These are phyloP conservation scores for Ceyx margarethae DNA, from an alignment of 2,113 vertebrate species.

Conservation along the genomic window DNA sequence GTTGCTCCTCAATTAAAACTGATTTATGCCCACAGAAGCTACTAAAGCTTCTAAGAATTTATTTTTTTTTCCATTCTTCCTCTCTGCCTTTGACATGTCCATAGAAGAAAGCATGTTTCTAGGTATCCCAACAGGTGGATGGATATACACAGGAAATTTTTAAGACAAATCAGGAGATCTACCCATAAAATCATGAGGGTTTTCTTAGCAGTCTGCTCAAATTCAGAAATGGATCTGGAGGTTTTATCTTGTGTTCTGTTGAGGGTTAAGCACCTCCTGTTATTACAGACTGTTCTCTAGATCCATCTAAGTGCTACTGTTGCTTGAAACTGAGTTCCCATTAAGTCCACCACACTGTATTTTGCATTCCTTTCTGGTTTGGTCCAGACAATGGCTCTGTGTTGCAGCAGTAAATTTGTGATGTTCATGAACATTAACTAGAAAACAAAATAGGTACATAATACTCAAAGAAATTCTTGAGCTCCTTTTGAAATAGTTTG, in stretches of 20 bases:
- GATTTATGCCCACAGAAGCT: background rate
- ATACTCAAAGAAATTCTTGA: background rate
- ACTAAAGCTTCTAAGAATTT: background rate
- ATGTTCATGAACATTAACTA: background rate
- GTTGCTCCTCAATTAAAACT: background rate
- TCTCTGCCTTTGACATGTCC: background rate
- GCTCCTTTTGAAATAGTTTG: background rate
- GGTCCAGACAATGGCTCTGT: background rate
- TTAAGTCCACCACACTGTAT: fast-evolving
- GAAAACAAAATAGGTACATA: background rate
- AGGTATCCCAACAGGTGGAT: background rate
- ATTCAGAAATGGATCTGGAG: background rate
- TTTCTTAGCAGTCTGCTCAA: background rate
- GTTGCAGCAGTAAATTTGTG: background rate
- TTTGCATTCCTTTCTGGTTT: background rate
- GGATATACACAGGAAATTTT: background rate
- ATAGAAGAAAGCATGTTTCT: background rate
- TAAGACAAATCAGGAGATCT: background rate
- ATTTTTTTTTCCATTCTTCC: fast-evolving
- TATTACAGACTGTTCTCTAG: background rate
- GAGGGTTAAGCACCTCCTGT: background rate
- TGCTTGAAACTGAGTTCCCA: background rate
- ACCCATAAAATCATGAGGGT: background rate
- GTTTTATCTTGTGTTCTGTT: background rate
- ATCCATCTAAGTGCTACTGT: background rate